These are phyloP conservation scores for Cataglyphis altisquamis DNA, from an alignment of 2,888 invertebrate genomes.

Conservation along the genomic window DNA sequence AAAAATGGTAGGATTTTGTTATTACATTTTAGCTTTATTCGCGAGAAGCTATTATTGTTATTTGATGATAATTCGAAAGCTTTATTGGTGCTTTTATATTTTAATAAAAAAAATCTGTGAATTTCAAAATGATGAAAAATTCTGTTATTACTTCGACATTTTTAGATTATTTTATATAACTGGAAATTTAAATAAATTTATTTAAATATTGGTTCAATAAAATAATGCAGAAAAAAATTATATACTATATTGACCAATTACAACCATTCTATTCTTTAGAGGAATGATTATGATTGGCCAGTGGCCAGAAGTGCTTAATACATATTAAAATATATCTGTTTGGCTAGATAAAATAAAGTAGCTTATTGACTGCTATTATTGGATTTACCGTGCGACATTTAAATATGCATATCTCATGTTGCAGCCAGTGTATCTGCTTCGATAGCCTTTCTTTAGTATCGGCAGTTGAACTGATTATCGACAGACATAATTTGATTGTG, in stretches of 20 bases:
- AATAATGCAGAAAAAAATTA: constrained; percentile 27
- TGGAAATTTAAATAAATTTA: constrained; percentile 15
- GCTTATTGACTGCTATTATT: constrained; percentile 31
- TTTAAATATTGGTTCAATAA: constrained; percentile 40
- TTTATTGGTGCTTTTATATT: neutral
- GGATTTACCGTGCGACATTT: constrained; percentile 25
- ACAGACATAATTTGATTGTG: constrained; percentile 67
- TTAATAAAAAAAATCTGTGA: neutral
- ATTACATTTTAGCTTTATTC: neutral
- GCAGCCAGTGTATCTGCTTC: constrained; percentile 8
- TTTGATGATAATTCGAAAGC: neutral
- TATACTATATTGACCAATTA: no score
- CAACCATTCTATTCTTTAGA: no score
- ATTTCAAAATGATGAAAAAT: neutral
- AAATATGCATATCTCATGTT: constrained; percentile 22
- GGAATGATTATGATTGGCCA: no score
- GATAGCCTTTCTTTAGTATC: constrained; percentile 43
- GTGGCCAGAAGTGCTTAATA: no score
- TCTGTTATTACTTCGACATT: neutral
- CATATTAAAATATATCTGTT: no score
- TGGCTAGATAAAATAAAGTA: neutral
- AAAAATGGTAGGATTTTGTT: neutral
- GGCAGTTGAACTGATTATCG: constrained; percentile 63
- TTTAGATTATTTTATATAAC: neutral
- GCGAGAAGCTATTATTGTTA: no score